These are phyloP conservation scores for Avahi laniger DNA, from an alignment of 2,797 vertebrate genomes.

Conservation along the genomic window DNA sequence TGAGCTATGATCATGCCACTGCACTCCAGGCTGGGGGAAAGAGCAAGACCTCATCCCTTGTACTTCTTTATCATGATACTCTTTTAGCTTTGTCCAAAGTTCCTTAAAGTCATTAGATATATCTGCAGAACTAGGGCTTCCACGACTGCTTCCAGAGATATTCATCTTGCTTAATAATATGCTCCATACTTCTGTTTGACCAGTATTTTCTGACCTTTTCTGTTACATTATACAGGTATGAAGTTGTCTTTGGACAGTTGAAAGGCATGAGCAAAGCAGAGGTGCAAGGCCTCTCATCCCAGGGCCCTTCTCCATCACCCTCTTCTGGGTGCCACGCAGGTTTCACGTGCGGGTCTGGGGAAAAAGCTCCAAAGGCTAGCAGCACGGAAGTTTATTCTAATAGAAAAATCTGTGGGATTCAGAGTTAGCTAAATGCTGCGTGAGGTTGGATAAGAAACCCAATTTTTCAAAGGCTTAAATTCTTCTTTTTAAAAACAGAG, in stretches of 20 bases:
- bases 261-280: neutral
- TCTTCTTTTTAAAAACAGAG: conserved; percentile 19
- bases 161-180: conserved; percentile 85
- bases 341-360: no score
- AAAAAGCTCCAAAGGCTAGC: accelerated
- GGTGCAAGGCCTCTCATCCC: neutral
- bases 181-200: conserved; percentile 42
- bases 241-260: conserved; percentile 62
- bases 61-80: conserved; percentile 90
- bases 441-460: neutral
- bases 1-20: no score
- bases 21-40: no score
- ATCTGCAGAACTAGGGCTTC: conserved; percentile 83
- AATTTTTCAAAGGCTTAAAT: neutral
- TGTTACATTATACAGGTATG: conserved; percentile 80
- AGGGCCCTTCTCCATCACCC: accelerated
- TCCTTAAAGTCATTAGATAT: conserved; percentile 89
- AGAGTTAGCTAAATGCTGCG: neutral
- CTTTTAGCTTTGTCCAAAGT: conserved; percentile 91
- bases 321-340: no score
- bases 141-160: conserved; percentile 84
- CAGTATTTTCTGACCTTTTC: conserved; percentile 50
- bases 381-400: neutral
- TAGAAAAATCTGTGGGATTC: neutral
- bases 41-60: conserved; percentile 83